Percentiles rank a stretch among this genome's conserved stretches.
Evolutionary conservation across 2,797 vertebrate genomes (phyloP).

Genomic region (Galagoides demidoff): DNA sequence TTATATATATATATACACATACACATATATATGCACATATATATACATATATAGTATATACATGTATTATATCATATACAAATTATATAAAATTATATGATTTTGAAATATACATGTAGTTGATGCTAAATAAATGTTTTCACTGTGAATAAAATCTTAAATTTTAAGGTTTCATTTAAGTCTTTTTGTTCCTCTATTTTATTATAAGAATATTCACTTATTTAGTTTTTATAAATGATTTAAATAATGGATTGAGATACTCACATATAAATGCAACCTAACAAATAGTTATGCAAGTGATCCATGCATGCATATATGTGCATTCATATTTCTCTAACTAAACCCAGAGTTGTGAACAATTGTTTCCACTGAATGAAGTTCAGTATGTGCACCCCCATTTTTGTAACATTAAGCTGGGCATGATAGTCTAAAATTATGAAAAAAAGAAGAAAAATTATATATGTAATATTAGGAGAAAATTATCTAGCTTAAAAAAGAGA

Average conservation of each 20-base stretch:
- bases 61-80: too few relatives aligned
- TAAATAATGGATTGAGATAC: neutral
- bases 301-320: neutral
- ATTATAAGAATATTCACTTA: neutral
- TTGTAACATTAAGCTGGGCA: neutral
- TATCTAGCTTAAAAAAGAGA: neutral
- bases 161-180: neutral
- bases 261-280: neutral
- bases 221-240: neutral
- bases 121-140: neutral
- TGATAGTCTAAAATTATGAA: neutral
- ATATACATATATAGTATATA: too few relatives aligned
- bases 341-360: neutral
- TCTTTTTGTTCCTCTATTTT: neutral
- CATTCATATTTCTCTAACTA: neutral
- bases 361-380: neutral
- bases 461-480: neutral
- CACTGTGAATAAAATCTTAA: neutral
- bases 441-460: neutral
- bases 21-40: too few relatives aligned
- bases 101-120: neutral
- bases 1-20: neutral
- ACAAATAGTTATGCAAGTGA: neutral
- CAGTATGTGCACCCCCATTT: neutral
- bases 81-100: neutral